A percentile compares a stretch with the other conserved stretches of the same genome.
Conservation (phyloP, 2,797 vertebrate species). For the Schizopygopsis pylzovi region DNA sequence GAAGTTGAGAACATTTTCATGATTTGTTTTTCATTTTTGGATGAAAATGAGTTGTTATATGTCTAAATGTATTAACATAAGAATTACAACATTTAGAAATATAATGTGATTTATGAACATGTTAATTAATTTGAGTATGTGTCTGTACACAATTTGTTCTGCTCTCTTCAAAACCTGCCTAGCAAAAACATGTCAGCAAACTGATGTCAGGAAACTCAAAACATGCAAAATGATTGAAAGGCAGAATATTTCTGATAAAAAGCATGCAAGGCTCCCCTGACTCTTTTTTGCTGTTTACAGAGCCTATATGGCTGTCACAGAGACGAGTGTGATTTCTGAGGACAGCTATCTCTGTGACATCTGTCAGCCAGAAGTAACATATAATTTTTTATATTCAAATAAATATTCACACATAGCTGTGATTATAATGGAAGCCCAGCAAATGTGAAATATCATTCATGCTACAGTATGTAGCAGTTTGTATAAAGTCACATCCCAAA, state of each 20-base stretch:
- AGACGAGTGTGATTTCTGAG: slow-evolving; percentile 1
- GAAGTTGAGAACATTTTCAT: background rate
- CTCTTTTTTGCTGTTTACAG: background rate
- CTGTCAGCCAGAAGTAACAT: slow-evolving; percentile 30
- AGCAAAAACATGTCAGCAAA: background rate
- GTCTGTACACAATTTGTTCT: background rate
- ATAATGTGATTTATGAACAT: background rate
- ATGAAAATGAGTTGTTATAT: no score
- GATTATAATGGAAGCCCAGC: background rate
- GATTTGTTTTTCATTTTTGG: no score
- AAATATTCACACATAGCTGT: background rate
- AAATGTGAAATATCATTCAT: background rate
- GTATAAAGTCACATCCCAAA: background rate
- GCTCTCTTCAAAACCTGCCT: background rate
- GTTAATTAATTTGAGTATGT: background rate
- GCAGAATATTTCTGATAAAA: background rate
- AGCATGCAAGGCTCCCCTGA: background rate
- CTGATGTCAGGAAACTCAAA: background rate
- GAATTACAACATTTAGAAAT: background rate
- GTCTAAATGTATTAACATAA: background rate
- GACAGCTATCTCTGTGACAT: slow-evolving; percentile 1
- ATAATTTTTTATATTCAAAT: slow-evolving; percentile 57
- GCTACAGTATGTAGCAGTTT: background rate
- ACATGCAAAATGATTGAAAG: background rate
- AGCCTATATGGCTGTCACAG: background rate